These are phyloP conservation scores for Dromius quadrimaculatus DNA, from an alignment of 2,888 invertebrate species.

Conservation along the genomic window DNA sequence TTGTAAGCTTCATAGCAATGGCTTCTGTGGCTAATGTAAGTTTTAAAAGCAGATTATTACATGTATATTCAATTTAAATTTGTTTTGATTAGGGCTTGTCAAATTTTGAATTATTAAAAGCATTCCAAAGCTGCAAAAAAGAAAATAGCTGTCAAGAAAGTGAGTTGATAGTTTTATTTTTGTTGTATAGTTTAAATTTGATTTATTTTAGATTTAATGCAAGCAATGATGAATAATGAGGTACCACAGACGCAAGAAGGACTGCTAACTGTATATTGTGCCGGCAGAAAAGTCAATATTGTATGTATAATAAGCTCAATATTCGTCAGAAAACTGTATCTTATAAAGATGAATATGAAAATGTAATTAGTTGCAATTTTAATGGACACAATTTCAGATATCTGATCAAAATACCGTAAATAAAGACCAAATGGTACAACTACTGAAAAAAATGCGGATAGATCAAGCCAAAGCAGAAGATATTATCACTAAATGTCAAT, in stretches of 20 bases:
- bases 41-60: neutral
- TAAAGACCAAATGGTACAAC: neutral
- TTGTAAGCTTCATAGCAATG: neutral
- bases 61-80: neutral
- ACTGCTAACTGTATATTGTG: neutral
- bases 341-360: too few species aligned
- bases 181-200: too few species aligned
- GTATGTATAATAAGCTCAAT: neutral
- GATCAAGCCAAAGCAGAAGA: neutral
- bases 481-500: neutral
- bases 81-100: neutral
- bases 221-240: neutral
- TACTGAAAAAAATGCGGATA: neutral
- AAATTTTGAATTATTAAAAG: neutral
- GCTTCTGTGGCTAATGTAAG: neutral
- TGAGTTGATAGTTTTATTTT: neutral
- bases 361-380: too few species aligned
- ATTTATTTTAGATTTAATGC: neutral
- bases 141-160: conserved; percentile 2
- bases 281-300: neutral
- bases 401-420: neutral
- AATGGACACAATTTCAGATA: neutral
- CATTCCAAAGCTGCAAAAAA: neutral
- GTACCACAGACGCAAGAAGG: neutral
- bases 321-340: too few species aligned